These are phyloP conservation scores for Tineola bisselliella DNA, from an alignment of 2,888 invertebrate species.

Conservation along the genomic window DNA sequence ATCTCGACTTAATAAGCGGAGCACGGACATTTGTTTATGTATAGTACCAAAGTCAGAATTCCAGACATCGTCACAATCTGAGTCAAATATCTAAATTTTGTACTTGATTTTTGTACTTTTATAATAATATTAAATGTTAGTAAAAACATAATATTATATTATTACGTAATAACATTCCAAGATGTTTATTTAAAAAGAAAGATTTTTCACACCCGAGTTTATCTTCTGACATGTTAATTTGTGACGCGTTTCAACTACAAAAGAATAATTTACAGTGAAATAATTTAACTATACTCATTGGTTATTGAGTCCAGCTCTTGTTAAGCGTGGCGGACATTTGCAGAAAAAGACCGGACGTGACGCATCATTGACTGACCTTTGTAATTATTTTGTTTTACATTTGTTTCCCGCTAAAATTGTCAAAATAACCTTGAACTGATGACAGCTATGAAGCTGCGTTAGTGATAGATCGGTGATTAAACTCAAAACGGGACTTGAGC, in stretches of 20 bases:
- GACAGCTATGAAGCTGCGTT: neutral
- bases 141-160: too few species aligned
- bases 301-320: neutral
- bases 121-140: too few species aligned
- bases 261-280: neutral
- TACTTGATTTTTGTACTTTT: too few species aligned
- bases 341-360: constrained; percentile 5
- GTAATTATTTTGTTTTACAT: neutral
- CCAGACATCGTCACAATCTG: too few species aligned
- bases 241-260: neutral
- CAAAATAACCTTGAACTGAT: neutral
- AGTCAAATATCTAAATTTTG: too few species aligned
- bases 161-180: too few species aligned
- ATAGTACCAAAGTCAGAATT: too few species aligned
- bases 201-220: neutral
- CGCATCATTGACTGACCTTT: constrained; percentile 8
- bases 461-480: neutral
- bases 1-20: too few species aligned
- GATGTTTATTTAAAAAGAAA: neutral
- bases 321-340: neutral
- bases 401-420: neutral
- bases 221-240: neutral
- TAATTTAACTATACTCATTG: neutral
- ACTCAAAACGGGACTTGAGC: too few species aligned
- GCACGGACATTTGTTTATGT: too few species aligned